phyloP scores from a whole-genome alignment of 2,888 invertebrate genomes.

The Rhagonycha lutea region DNA sequence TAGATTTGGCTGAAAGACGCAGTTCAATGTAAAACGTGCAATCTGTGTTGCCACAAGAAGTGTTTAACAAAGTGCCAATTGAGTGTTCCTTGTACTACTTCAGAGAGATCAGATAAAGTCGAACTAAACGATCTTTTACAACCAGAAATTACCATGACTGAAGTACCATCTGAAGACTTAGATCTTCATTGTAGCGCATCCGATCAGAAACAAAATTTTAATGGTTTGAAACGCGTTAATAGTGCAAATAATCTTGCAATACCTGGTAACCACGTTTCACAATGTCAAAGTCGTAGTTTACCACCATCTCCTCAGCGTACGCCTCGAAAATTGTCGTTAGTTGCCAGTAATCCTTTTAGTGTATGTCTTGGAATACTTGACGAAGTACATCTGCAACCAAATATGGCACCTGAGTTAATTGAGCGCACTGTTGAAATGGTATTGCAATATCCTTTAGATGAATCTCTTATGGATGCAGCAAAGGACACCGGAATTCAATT shows the following conservation, averaged over 20 bases:
- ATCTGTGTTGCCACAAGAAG: conserved; percentile 94
- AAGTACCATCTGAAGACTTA: conserved; percentile 46
- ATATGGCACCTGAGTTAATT: conserved; percentile 56
- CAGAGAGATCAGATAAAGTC: conserved; percentile 35
- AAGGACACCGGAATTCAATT: conserved; percentile 85
- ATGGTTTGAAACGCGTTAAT: conserved; percentile 69
- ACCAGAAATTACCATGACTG: conserved; percentile 58
- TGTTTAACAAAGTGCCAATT: conserved; percentile 87
- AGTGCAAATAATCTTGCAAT: conserved; percentile 72
- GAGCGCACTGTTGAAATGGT: conserved; percentile 59
- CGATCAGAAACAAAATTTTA: conserved; percentile 13
- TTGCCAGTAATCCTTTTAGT: conserved; percentile 63
- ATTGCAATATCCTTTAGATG: conserved; percentile 66
- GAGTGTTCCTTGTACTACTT: conserved; percentile 47
- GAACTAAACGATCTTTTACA: conserved; percentile 43
- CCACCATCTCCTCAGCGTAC: conserved; percentile 79
- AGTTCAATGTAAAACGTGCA: conserved; percentile 87
- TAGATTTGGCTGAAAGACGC: conserved; percentile 97
- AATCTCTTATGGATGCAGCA: conserved; percentile 85
- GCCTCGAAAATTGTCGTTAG: conserved; percentile 71
- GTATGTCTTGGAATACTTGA: conserved; percentile 56
- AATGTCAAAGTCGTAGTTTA: conserved; percentile 65
- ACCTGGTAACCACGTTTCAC: conserved; percentile 60
- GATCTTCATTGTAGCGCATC: conserved; percentile 47
- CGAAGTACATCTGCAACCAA: conserved; percentile 47